Base-by-base conservation (phyloP, 2,113 vertebrate species). In the Eubucco bourcierii region DNA sequence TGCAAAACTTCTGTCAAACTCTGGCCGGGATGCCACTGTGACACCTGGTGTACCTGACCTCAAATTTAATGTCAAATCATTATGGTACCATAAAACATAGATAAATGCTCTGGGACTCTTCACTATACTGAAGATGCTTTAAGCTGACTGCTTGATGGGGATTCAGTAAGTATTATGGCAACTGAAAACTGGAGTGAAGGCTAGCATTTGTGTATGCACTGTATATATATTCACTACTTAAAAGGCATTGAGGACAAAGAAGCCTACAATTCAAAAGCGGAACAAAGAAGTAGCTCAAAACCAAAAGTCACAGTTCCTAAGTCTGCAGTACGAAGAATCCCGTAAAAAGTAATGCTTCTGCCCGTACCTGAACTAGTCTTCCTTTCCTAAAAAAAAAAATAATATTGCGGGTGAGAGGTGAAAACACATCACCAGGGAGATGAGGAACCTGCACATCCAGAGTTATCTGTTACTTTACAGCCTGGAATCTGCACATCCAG, bases 151-250 rank as follows among this genome's bases (percentile, higher is more conserved):
- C 15, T 4, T 8, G 15, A 15, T 1, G 6, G 23, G 10, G 14
- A n/a, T 23, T 34, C 41, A 47, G 8, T 2, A 28, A 29, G 11
- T 29, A 15, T 9, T 9, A 52, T 0, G 1, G 65, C n/a, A 37
- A 12, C 6, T 1, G 16, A 37, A 33, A 59, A 31, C 20, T 0
- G 10, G 47, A 14, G n/a, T 14, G 9, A 31, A 20, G 34, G 27
- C 16, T 14, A 15, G 5, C 0, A 41, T 18, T 1, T 6, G 7
- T 4, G 4, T 4, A 9, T 2, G 12, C 3, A 4, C 6, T 1
- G 6, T 0, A 5, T 4, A 8, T 5, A 6, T 1, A 15, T 0
- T 33, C 44, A 44, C 23, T 4, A 3, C 31, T 41, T 8, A 18
- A 70, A 13, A 31, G 15, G 9, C 55, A 18, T 14, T 0, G 7